phyloP scores from a whole-genome alignment of 2,113 vertebrate species.

The Eubucco bourcierii region DNA sequence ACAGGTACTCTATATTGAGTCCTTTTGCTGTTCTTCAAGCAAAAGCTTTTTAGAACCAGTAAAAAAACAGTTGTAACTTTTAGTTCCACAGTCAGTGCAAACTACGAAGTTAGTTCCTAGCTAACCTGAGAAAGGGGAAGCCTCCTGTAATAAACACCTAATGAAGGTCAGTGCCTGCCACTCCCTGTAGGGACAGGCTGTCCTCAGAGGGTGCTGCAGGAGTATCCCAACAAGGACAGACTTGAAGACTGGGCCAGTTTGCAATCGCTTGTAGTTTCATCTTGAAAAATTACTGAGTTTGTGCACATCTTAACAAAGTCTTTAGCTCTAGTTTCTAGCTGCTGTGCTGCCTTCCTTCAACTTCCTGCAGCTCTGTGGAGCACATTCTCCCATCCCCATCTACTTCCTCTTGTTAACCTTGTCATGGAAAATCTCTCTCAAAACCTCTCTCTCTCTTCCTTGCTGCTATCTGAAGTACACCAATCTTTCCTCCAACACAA shows the following conservation, averaged over 20 bases:
- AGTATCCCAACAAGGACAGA: background rate
- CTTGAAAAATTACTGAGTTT: background rate
- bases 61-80: background rate
- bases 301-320: background rate
- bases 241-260: background rate
- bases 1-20: background rate
- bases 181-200: background rate
- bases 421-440: constrained; percentile 3
- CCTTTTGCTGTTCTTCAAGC: background rate
- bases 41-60: background rate
- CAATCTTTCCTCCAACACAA: constrained; percentile 34
- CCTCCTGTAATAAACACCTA: background rate
- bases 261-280: background rate
- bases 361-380: background rate
- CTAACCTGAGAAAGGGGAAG: background rate
- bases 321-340: background rate
- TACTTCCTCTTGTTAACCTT: constrained; percentile 33
- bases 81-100: background rate
- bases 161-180: background rate
- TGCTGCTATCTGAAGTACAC: constrained; percentile 31
- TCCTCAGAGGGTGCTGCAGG: background rate
- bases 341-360: background rate
- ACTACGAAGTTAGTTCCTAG: background rate
- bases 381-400: background rate
- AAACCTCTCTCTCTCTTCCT: constrained; percentile 18